Evolutionary conservation across 2,888 invertebrate species (phyloP).

Genomic region (Chromoteleia sp.): DNA sequence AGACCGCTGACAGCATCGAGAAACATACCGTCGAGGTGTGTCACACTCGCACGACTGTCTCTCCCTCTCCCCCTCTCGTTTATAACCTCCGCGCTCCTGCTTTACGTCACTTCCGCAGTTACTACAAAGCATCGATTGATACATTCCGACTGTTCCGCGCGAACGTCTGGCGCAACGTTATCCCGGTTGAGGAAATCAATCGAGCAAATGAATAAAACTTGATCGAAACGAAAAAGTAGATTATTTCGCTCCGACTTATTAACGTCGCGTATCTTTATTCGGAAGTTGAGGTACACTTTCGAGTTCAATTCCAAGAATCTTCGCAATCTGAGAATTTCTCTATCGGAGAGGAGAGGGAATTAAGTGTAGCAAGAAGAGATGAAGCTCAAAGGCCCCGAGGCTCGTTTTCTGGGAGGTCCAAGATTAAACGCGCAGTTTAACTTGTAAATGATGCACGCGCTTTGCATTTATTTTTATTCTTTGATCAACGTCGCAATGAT

Average conservation of each 20-base stretch:
- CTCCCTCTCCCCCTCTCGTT: constrained; percentile 44
- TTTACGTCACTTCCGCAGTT: constrained; percentile 67
- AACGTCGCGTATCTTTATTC: too few relatives aligned
- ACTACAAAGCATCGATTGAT: constrained; percentile 52
- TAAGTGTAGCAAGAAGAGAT: constrained; percentile 35
- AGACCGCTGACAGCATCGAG: constrained; percentile 76
- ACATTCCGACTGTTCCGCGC: constrained; percentile 57
- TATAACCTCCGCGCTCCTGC: constrained; percentile 48
- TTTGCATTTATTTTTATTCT: constrained; percentile 47
- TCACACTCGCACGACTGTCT: constrained; percentile 70
- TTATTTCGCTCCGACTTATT: too few relatives aligned
- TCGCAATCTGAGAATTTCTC: constrained; percentile 21
- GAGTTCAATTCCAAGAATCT: too few relatives aligned
- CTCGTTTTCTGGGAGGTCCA: constrained; percentile 61
- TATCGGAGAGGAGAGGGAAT: constrained; percentile 10
- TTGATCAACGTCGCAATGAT: constrained; percentile 52
- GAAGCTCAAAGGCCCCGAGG: constrained; percentile 40
- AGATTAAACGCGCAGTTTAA: constrained; percentile 56
- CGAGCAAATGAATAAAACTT: too few relatives aligned
- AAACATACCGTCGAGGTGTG: constrained; percentile 82
- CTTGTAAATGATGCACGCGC: constrained; percentile 53
- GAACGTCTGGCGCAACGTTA: constrained; percentile 10
- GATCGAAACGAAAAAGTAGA: background rate
- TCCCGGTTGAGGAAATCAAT: constrained; percentile 7
- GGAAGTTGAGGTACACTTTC: too few relatives aligned